A percentile compares a stretch with the other conserved stretches of the same genome.
phyloP scores from a whole-genome alignment of 2,113 vertebrate genomes.

The Mixornis gularis region DNA sequence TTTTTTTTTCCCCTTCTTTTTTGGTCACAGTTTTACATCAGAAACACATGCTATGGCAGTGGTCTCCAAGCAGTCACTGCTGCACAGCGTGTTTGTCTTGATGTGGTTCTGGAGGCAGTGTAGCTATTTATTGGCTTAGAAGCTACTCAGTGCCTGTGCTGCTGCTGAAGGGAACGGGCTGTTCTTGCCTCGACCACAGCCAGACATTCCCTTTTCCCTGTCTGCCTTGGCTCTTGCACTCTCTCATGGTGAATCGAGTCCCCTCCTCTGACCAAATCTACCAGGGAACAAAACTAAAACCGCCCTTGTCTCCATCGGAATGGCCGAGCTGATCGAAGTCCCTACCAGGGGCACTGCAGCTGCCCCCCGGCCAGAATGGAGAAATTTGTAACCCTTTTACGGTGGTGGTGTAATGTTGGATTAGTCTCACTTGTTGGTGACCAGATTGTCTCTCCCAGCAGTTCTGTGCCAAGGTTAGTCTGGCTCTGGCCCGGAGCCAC shows the following conservation, averaged over 20 bases:
- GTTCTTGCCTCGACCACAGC: background rate
- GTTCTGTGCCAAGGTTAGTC: background rate
- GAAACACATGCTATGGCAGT: background rate
- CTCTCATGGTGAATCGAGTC: background rate
- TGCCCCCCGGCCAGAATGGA: background rate
- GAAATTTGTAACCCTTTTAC: background rate
- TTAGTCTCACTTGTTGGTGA: background rate
- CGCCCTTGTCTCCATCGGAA: background rate
- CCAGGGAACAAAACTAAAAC: accelerated
- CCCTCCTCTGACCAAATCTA: background rate
- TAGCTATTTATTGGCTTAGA: slow-evolving; percentile 6
- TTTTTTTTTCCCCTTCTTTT: background rate
- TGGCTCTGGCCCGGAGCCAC: background rate
- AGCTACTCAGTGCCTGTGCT: background rate
- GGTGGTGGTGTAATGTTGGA: background rate
- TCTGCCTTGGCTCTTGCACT: background rate
- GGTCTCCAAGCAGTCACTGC: background rate
- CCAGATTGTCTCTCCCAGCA: background rate
- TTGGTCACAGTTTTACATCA: background rate
- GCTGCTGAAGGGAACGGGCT: slow-evolving; percentile 7
- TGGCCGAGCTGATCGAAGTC: accelerated
- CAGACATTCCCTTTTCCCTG: background rate
- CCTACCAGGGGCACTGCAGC: background rate
- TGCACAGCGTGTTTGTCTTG: background rate
- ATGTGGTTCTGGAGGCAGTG: slow-evolving; percentile 12